A percentile compares a stretch with the other conserved stretches of the same genome.
Conservation (phyloP, 1,140 invertebrate species). For the Drosophila lini region DNA sequence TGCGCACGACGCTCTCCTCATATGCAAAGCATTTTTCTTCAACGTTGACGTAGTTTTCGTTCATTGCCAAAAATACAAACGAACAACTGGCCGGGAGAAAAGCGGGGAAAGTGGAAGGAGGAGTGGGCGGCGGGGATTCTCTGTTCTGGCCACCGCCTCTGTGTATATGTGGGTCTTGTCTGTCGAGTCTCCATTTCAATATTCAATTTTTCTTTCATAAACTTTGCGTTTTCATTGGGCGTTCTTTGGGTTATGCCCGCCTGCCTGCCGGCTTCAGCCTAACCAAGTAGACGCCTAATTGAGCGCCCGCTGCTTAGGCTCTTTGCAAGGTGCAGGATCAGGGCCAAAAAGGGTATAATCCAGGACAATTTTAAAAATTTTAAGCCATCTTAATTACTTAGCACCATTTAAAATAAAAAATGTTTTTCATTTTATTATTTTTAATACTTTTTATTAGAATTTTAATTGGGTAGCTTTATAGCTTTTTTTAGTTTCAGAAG, state of each 20-base stretch:
- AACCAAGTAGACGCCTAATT: slow-evolving; percentile 74
- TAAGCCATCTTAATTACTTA: not conserved
- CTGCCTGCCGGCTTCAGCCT: slow-evolving; percentile 23
- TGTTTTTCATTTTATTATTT: not conserved
- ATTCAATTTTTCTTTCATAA: slow-evolving; percentile 78
- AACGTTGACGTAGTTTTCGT: slow-evolving; percentile 79
- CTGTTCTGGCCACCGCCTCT: slow-evolving; percentile 22
- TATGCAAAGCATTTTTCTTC: slow-evolving; percentile 59
- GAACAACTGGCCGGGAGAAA: slow-evolving; percentile 1
- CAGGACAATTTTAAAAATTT: not conserved
- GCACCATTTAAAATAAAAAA: not conserved
- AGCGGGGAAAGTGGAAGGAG: slow-evolving; percentile 11
- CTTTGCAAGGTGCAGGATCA: slow-evolving; percentile 11
- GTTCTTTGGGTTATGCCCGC: slow-evolving; percentile 14
- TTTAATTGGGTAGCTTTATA: not conserved
- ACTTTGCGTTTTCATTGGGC: slow-evolving; percentile 65
- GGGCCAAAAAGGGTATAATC: not conserved
- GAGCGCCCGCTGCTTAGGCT: slow-evolving; percentile 42
- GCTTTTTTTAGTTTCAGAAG: no score
- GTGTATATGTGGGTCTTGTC: slow-evolving; percentile 42
- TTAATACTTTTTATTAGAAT: not conserved
- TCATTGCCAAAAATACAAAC: slow-evolving; percentile 80
- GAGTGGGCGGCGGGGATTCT: slow-evolving; percentile 28
- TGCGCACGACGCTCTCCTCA: slow-evolving; percentile 81
- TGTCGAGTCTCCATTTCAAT: slow-evolving; percentile 80